These are phyloP conservation scores for Ancistrus triradiatus DNA, from an alignment of 2,113 vertebrate species.

Conservation along the genomic window DNA sequence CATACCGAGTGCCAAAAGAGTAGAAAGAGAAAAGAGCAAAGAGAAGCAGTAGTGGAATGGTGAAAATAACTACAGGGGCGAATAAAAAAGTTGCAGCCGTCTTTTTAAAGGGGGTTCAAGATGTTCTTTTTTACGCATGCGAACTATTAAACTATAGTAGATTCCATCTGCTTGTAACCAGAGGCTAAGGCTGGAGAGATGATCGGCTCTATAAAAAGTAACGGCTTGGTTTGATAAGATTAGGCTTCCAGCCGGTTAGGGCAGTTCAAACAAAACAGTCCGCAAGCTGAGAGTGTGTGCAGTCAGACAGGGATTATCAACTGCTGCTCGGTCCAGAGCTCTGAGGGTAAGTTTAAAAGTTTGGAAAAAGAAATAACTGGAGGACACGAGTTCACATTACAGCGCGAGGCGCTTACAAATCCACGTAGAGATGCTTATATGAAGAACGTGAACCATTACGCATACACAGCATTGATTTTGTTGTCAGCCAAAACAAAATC, in stretches of 20 bases:
- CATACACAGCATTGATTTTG: too few relatives aligned
- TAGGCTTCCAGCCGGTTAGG: constrained; percentile 27
- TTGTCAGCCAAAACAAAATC: too few relatives aligned
- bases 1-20: background rate
- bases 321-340: too few relatives aligned
- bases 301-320: constrained; percentile 13
- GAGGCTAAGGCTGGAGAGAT: constrained; percentile 24
- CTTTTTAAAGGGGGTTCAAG: background rate
- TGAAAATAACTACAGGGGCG: background rate
- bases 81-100: background rate
- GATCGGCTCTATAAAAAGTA: constrained; percentile 39
- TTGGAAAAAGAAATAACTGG: too few relatives aligned
- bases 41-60: background rate
- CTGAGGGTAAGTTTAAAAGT: too few relatives aligned
- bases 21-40: background rate
- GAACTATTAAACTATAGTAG: background rate
- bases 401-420: too few relatives aligned
- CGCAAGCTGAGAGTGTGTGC: constrained; percentile 4
- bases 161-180: background rate
- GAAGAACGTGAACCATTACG: too few relatives aligned
- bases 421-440: too few relatives aligned
- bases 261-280: constrained; percentile 27
- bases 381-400: too few relatives aligned
- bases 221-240: constrained; percentile 47
- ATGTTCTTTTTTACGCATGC: background rate